Base-by-base conservation (phyloP, 2,888 invertebrate species). In the Pristionchus maxplancki region DNA sequence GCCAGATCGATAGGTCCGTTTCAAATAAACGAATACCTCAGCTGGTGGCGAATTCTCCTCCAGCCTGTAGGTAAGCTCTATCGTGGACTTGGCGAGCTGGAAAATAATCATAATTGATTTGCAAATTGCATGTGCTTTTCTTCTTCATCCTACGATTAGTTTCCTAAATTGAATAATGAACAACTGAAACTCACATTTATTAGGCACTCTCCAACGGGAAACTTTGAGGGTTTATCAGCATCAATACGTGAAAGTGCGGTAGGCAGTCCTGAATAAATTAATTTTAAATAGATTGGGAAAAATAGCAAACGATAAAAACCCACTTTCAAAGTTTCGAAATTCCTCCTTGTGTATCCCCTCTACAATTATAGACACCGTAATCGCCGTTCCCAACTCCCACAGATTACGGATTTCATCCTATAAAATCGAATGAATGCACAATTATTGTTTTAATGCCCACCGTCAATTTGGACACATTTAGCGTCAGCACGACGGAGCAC, bases 401-500 rank as follows among this genome's bases (percentile, higher is more conserved):
- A 71, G 37, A 34, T 17, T 24, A 9, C 71, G 71, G 5, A 71
- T 15, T 20, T 31, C 31, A 9, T 71, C 71, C 71, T 71, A 24
- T 6, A 71, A 44, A 44, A 44, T 44, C 44, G 44, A 6, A n/a
- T n/a, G n/a, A n/a, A n/a, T n/a, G n/a, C n/a, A n/a, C n/a, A n/a
- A n/a, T n/a, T n/a, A n/a, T n/a, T n/a, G n/a, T n/a, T n/a, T n/a
- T n/a, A 24, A 17, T 0, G 31, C 82, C 3, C n/a, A 83, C 82
- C 1, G 82, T 44, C 44, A 83, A 24, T 9, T 1, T 15, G 37
- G 82, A 50, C 4, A 83, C 53, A 8, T 83, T 83, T 34, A 83
- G 82, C 1, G 82, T 83, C 24, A 83, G 82, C 0, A 53, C 53
- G 11, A 83, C 82, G 24, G 82, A 31, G 28, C 82, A 83, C 53